Evolutionary conservation across 2,797 vertebrate species (phyloP), one percentile per base, ranked within the genome.

Genomic region (Ficedula albicollis): DNA sequence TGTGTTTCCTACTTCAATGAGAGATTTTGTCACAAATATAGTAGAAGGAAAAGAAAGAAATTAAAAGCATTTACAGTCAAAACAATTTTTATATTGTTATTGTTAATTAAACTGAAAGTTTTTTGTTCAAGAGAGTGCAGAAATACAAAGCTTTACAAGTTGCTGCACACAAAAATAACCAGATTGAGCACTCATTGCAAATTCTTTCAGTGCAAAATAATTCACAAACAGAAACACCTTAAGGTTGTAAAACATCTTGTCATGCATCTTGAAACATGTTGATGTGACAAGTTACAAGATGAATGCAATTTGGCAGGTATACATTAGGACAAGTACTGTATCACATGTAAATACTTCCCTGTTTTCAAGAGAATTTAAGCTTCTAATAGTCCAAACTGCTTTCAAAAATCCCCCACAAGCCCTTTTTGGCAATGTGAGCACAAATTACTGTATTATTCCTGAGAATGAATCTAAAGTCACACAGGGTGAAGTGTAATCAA

Each of bases 191-290:
- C 9, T 20, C 56, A 41, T n/a, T 2, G 21, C 22, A 78, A 85
- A 94, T 77, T 81, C 52, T 91, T 92, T 83, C 82, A 66, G 60
- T 73, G 79, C 75, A 85, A 94, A 91, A 86, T 92, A 96, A 96
- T 95, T 88, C 78, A 80, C 89, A 92, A 96, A 87, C 34, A 96
- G 79, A 92, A 95, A 89, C 77, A 91, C 60, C 63, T 92, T 85
- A 80, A 93, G 48, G 67, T 89, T 94, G 76, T 92, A 96, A 97
- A 97, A 93, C 73, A 84, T 93, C 90, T 94, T 96, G 87, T 84
- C 70, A 72, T 84, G 62, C 84, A 84, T 95, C 84, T 84, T 93
- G 73, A 93, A 96, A 86, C 85, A 84, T 54, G 84, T 72, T 92
- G 60, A 86, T 86, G 44, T 93, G 92, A 94, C 89, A 94, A 80